Evolutionary conservation across 2,888 invertebrate genomes (phyloP).

Genomic region (Cerastis leucographa): DNA sequence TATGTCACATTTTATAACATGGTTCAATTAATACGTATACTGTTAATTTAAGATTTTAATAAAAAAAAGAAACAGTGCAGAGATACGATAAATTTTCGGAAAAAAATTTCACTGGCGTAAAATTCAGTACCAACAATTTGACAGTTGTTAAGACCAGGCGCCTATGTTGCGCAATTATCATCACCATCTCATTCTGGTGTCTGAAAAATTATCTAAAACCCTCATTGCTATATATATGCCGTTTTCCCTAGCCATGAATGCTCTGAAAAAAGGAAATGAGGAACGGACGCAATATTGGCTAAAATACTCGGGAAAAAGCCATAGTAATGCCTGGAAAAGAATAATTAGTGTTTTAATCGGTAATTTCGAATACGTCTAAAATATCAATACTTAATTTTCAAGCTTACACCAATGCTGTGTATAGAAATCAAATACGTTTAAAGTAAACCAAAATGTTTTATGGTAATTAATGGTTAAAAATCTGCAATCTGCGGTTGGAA

Average conservation of each 20-base stretch:
- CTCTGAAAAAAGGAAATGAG: not conserved
- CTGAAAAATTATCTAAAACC: too few species aligned
- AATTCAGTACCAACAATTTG: too few species aligned
- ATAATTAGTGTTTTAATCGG: not conserved
- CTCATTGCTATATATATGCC: not conserved
- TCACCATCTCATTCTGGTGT: too few species aligned
- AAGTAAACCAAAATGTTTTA: not conserved
- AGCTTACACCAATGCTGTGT: not conserved
- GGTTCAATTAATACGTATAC: too few species aligned
- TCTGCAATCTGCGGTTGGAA: not conserved
- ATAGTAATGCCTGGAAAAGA: not conserved
- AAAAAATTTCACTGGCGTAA: too few species aligned
- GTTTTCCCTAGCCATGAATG: not conserved
- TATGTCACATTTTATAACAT: too few species aligned
- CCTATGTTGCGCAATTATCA: too few species aligned
- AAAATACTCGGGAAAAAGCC: not conserved
- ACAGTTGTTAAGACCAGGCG: too few species aligned
- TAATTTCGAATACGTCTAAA: not conserved
- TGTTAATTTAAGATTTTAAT: too few species aligned
- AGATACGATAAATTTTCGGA: too few species aligned
- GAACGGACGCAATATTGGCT: not conserved
- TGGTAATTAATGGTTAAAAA: not conserved
- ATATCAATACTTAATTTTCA: not conserved
- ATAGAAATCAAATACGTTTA: not conserved
- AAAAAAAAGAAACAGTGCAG: too few species aligned